Evolutionary conservation across 2,797 vertebrate genomes (phyloP), one percentile per base, ranked within the genome.

Genomic region (Limnodromus scolopaceus): DNA sequence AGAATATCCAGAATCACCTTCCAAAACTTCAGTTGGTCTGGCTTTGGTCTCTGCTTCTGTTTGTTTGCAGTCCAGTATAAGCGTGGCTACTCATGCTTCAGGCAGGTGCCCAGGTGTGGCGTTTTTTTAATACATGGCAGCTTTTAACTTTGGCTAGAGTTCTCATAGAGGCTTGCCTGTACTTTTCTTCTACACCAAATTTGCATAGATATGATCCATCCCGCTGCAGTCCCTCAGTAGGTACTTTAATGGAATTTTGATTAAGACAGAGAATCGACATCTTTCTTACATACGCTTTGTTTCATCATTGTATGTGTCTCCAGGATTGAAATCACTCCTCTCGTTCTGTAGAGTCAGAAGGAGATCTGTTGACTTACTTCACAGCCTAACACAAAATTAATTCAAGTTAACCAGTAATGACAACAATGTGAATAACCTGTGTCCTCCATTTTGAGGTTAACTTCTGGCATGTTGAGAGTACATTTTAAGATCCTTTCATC

Each of bases 341-440:
- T 38, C 0, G 0, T 69, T 66, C 34, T 28, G 12, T 46, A 39
- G 22, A 54, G 39, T 51, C 14, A 53, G 48, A 63, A 76, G 25
- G 30, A 46, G 13, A 58, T 45, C 32, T 75, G 32, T 55, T 76
- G 15, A 60, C 54, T 89, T 80, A 24, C 69, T 72, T 69, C n/a
- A 34, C 30, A 74, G 7, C 8, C 45, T 61, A 66, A 54, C 11
- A 54, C 41, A 89, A 51, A 61, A 70, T 39, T 39, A 53, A 48
- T 60, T 77, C 32, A 75, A 63, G 30, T 53, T 27, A 80, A 49
- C 16, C 55, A 53, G n/a, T 22, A 69, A 9, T 45, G 63, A 76
- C 61, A 60, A 58, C n/a, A 70, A 75, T 82, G 69, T 63, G 24
- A 53, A 57, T 54, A 45, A 46, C 9, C 19, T 6, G 2, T 48